Percentiles rank a stretch among this genome's conserved stretches.
phyloP scores from a whole-genome alignment of 2,113 vertebrate species.

The Otolemur garnettii region DNA sequence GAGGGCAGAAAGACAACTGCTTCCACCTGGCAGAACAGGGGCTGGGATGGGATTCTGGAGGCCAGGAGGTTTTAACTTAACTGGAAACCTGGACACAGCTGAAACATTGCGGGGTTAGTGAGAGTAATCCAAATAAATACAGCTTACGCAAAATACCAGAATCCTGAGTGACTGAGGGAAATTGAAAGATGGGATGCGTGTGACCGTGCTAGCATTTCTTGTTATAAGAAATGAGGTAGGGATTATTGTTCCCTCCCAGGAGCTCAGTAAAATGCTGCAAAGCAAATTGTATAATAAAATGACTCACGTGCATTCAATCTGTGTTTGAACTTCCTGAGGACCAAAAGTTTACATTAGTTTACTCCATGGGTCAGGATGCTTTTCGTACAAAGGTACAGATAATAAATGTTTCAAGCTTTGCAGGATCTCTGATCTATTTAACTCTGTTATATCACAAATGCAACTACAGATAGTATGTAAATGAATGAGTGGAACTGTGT shows the following conservation, averaged over 20 bases:
- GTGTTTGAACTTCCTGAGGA: neutral
- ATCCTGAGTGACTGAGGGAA: neutral
- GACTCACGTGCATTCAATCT: neutral
- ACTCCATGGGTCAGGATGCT: neutral
- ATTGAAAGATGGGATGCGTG: neutral
- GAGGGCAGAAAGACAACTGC: neutral
- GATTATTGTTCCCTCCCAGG: neutral
- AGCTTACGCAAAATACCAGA: neutral
- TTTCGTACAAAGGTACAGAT: neutral
- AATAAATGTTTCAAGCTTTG: neutral
- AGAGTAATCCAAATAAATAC: neutral
- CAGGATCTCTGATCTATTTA: fast-evolving
- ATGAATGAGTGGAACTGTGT: neutral
- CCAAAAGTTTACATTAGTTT: neutral
- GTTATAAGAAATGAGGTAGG: neutral
- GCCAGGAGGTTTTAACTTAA: neutral
- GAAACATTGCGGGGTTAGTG: neutral
- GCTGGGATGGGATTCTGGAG: neutral
- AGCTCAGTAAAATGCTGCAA: neutral
- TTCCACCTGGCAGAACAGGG: neutral
- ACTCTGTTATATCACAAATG: neutral
- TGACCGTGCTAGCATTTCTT: neutral
- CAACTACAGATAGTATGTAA: neutral
- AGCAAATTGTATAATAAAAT: neutral
- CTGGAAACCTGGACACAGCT: neutral